phyloP scores from a whole-genome alignment of 1,140 invertebrate genomes.

The Hycleus cichorii region DNA sequence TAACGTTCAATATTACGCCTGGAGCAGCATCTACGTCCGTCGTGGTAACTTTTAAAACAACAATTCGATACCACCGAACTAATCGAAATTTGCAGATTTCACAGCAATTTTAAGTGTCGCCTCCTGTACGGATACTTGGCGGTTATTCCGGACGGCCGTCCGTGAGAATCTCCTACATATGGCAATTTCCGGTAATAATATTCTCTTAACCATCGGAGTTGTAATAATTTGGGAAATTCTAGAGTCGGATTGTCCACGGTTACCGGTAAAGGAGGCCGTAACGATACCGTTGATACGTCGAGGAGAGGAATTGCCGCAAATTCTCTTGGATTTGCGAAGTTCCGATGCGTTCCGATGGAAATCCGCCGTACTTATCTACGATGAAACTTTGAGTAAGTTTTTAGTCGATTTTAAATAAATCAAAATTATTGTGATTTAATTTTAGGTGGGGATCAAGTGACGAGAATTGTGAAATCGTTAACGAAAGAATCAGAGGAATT shows the following conservation, averaged over 20 bases:
- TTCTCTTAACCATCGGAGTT: too few relatives aligned
- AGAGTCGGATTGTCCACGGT: slow-evolving; percentile 58
- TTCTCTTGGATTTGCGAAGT: slow-evolving; percentile 62
- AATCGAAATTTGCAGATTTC: slow-evolving; percentile 48
- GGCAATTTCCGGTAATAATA: slow-evolving; percentile 45
- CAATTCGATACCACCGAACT: not conserved
- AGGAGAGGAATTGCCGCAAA: slow-evolving; percentile 65
- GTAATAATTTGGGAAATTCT: too few relatives aligned
- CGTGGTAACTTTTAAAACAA: slow-evolving; percentile 46
- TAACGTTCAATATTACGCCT: slow-evolving; percentile 54
- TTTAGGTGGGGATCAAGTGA: slow-evolving; percentile 53
- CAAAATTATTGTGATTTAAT: not conserved
- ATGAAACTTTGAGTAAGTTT: slow-evolving; percentile 60
- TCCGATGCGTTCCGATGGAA: slow-evolving; percentile 58
- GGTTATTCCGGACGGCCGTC: slow-evolving; percentile 49
- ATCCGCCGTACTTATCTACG: slow-evolving; percentile 59
- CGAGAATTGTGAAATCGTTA: slow-evolving; percentile 51
- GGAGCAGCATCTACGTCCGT: slow-evolving; percentile 54
- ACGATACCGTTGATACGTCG: slow-evolving; percentile 57
- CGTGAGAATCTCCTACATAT: slow-evolving; percentile 59
- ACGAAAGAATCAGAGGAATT: slow-evolving; percentile 42
- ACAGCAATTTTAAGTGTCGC: slow-evolving; percentile 60
- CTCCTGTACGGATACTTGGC: slow-evolving; percentile 62
- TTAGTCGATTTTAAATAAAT: slow-evolving; percentile 1
- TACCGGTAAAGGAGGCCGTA: slow-evolving; percentile 56